These are phyloP conservation scores for Cotesia congregata DNA, from an alignment of 2,888 invertebrate species.

Conservation along the genomic window DNA sequence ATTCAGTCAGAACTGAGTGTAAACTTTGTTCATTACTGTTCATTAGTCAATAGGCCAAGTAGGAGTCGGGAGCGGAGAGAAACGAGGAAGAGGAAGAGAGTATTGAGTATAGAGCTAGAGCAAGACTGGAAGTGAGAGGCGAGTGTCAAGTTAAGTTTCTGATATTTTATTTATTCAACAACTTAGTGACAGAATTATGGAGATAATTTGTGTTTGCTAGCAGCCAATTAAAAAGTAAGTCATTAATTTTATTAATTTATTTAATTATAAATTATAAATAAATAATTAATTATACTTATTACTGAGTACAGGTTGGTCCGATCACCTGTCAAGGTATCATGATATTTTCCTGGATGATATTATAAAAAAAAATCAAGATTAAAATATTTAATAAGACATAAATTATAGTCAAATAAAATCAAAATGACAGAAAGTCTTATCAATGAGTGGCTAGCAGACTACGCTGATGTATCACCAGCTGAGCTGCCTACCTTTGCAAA, in stretches of 20 bases:
- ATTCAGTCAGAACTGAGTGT: not conserved
- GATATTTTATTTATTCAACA: too few species aligned
- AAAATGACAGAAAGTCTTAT: conserved; percentile 75
- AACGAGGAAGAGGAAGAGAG: not conserved
- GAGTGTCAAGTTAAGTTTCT: too few species aligned
- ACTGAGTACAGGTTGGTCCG: too few species aligned
- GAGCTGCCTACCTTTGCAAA: conserved; percentile 85
- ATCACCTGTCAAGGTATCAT: not conserved
- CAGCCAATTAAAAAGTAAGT: too few species aligned
- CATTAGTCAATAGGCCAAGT: not conserved
- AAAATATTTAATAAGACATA: not conserved
- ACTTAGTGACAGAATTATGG: too few species aligned
- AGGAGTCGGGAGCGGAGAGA: not conserved
- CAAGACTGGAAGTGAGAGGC: too few species aligned
- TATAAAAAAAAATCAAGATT: not conserved
- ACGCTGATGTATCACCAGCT: conserved; percentile 79
- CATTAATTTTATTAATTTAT: too few species aligned
- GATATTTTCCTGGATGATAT: not conserved
- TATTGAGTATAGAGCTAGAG: not conserved
- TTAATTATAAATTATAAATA: too few species aligned
- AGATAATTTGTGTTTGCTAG: too few species aligned
- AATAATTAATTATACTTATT: too few species aligned
- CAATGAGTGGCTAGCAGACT: conserved; percentile 87
- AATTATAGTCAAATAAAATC: not conserved
- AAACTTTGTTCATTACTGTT: not conserved